Evolutionary conservation across 2,888 invertebrate genomes (phyloP), one percentile per base, ranked within the genome.

Genomic region (Acrocera orbiculus): DNA sequence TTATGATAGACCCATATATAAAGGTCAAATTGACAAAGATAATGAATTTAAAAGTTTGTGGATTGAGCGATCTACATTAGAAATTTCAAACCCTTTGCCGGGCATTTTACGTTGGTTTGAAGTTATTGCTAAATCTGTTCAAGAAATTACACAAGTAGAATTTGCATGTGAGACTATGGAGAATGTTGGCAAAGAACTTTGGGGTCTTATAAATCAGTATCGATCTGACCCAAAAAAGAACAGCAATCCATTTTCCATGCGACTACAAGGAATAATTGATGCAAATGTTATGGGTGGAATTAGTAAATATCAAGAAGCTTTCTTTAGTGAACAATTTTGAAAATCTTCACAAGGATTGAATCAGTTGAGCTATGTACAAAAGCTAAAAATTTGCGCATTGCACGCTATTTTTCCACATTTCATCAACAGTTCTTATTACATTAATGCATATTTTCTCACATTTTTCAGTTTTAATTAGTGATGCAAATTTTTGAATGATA

Each of bases 1-100:
- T 25, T 86, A 82, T 50, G 92, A 93, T 53, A 67, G 92, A 7
- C 87, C 89, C 22, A 67, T 87, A 24, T 86, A 87, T 50, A 83
- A 86, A 51, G 90, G 86, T 10, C 76, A 79, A 29, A 77, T 86
- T 5, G 90, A 92, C 51, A 83, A 85, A 53, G 87, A 89, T 42
- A 93, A 93, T 54, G 93, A 95, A 62, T 90, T 90, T 52, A 92
- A 92, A 73, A 86, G 82, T 34, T 65, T 95, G 41, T 93, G 93
- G 92, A 80, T 93, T 45, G 93, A 95, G 59, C 69, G 92, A 31
- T 92, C 87, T 6, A 79, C 78, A 1, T 58, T 93, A 42, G 78
- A 78, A 36, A 90, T 81, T 4, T 77, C 82, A 41, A 73, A 73
- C 28, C 70, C 80, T 0, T 61, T 95, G 25, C 95, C 95, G 0